Conservation (phyloP, 2,113 vertebrate genomes). For the Rhipidura dahli region DNA sequence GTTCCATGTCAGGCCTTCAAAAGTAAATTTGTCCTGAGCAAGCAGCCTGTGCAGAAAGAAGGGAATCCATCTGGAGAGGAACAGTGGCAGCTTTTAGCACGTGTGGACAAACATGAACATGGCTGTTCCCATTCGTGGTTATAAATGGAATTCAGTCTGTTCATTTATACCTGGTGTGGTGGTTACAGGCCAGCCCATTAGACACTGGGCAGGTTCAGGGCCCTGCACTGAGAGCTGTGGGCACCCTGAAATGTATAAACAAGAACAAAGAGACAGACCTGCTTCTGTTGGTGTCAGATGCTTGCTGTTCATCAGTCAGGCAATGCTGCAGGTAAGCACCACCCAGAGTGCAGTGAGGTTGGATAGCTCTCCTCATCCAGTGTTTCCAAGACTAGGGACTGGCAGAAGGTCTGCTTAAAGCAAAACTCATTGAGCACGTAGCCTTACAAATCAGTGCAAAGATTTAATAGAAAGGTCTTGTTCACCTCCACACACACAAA, state of each 20-base stretch:
- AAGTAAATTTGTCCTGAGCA: background rate
- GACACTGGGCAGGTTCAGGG: background rate
- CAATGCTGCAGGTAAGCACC: background rate
- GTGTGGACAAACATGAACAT: accelerated
- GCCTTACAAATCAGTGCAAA: background rate
- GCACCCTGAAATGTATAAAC: background rate
- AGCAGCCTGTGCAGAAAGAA: background rate
- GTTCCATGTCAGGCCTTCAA: background rate
- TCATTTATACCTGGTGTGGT: background rate
- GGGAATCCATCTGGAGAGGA: background rate
- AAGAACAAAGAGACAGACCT: background rate
- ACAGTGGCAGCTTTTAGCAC: background rate
- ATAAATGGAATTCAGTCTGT: background rate
- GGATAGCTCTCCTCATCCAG: background rate
- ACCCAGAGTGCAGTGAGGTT: accelerated
- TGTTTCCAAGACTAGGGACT: background rate
- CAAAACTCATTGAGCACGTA: background rate
- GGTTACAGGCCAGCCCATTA: background rate
- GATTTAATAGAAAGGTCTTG: background rate
- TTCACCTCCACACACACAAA: background rate
- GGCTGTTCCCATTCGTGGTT: background rate
- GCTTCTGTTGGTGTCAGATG: background rate
- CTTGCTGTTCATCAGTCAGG: background rate
- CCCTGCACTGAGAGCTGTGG: background rate
- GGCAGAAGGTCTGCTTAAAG: background rate